Base-by-base conservation (phyloP, 2,797 vertebrate species). In the Lutjanus campechanus region DNA sequence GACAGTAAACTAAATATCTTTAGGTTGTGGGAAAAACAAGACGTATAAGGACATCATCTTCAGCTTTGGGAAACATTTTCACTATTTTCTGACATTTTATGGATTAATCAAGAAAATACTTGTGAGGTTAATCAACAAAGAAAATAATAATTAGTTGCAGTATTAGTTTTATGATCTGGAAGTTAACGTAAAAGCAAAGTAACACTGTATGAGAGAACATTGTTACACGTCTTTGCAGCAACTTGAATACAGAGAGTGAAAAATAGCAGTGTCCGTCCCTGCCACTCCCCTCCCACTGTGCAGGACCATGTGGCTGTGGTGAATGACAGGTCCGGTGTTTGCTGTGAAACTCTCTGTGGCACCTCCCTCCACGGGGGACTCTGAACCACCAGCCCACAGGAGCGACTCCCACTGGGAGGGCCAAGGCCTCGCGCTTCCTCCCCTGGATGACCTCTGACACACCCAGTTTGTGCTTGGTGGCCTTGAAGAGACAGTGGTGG, bases 311-410 rank as follows among this genome's bases (percentile, higher is more conserved):
- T 83, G 68, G 86, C 76, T 84, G 75, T 72, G 47, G 65, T 96
- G 96, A 96, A 82, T 94, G 95, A 96, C 95, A 95, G 90, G 73
- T 90, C 74, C 85, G 86, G 86, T 88, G 85, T 91, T 92, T 46
- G 79, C 78, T 93, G 80, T 82, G 86, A 93, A 95, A 94, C 94
- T 93, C 93, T 94, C 86, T 91, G 86, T 95, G 92, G 95, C 95
- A 95, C 93, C 89, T 95, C 93, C 91, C 95, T 91, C 95, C 93
- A 92, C 94, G 84, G 94, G 96, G 91, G 87, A 90, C 89, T 60
- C 71, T 83, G 82, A 89, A 93, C 90, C 85, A 88, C 90, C 91
- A 91, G 91, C 88, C 95, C 92, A 87, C 85, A 91, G 94, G 91
- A 94, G 82, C 72, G 86, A 85, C 91, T 93, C 96, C 94, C 89